A percentile compares a stretch with the other conserved stretches of the same genome.
Evolutionary conservation across 2,888 invertebrate genomes (phyloP).

Genomic region (Dasysyrphus tricinctus): DNA sequence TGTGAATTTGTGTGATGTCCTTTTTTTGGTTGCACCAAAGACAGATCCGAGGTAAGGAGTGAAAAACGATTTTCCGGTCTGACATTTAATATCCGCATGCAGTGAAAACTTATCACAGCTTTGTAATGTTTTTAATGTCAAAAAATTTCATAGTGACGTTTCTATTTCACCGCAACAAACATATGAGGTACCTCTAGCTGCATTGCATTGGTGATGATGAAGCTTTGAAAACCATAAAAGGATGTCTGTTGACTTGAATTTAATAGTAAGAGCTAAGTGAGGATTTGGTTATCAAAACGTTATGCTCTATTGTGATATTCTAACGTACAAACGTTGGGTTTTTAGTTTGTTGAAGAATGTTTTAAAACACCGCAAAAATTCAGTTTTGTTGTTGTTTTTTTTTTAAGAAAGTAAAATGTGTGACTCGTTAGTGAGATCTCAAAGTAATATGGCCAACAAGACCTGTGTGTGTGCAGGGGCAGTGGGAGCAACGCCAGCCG

Average conservation of each 20-base stretch:
- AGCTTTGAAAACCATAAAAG: constrained; percentile 15
- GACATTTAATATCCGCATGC: constrained; percentile 74
- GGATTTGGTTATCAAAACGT: not conserved
- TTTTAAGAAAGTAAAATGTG: too few species aligned
- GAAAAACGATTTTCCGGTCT: constrained; percentile 51
- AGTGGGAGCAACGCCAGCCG: too few species aligned
- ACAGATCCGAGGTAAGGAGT: constrained; percentile 5
- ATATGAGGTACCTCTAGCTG: not conserved
- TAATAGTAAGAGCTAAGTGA: constrained; percentile 1
- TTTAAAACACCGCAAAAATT: not conserved
- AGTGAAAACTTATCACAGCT: constrained; percentile 69
- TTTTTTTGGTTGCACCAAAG: not conserved
- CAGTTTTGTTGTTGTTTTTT: too few species aligned
- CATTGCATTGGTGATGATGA: not conserved
- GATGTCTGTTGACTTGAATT: constrained; percentile 53
- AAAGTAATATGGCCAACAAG: too few species aligned
- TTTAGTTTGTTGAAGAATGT: not conserved
- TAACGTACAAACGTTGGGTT: not conserved
- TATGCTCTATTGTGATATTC: not conserved
- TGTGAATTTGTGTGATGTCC: not conserved
- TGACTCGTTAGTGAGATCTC: too few species aligned
- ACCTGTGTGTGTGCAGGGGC: too few species aligned
- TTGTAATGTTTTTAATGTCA: constrained; percentile 63
- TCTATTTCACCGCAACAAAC: constrained; percentile 16
- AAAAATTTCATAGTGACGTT: constrained; percentile 43